phyloP scores from a whole-genome alignment of 1,140 invertebrate genomes.

The Amphibalanus amphitrite region DNA sequence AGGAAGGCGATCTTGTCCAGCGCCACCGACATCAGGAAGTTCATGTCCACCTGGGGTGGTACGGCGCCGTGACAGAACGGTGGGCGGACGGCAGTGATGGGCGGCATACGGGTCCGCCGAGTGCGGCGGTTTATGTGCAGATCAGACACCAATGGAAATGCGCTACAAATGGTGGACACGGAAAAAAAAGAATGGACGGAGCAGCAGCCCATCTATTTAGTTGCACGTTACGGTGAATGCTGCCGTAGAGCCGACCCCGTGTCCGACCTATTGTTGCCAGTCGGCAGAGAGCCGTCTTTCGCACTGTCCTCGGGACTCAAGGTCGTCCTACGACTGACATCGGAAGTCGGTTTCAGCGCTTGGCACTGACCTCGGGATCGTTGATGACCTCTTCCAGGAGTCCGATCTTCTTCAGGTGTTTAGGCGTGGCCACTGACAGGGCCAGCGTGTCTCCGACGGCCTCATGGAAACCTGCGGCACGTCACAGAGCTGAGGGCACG shows the following conservation, averaged over 20 bases:
- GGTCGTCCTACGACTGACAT: too few species aligned
- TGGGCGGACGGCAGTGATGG: constrained; percentile 21
- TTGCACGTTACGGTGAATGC: too few species aligned
- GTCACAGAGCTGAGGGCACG: neutral
- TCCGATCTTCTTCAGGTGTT: constrained; percentile 22
- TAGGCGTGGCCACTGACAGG: constrained; percentile 44
- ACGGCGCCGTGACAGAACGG: neutral
- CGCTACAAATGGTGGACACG: neutral
- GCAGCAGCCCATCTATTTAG: neutral
- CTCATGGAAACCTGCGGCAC: constrained; percentile 61
- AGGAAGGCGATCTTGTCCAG: constrained; percentile 73
- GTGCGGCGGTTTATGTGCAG: constrained; percentile 16
- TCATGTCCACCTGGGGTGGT: constrained; percentile 38
- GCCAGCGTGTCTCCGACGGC: constrained; percentile 80
- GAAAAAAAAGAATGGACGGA: neutral
- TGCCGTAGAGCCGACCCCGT: too few species aligned
- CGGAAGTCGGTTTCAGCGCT: too few species aligned
- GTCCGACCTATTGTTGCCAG: too few species aligned
- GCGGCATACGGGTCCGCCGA: constrained; percentile 40
- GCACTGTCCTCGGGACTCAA: too few species aligned
- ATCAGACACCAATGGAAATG: neutral
- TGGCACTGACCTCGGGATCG: neutral
- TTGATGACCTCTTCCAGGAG: neutral
- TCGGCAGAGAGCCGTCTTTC: too few species aligned
- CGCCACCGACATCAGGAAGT: constrained; percentile 56